Base-by-base conservation (phyloP, 2,888 invertebrate genomes). In the Tanytarsus gracilentus region DNA sequence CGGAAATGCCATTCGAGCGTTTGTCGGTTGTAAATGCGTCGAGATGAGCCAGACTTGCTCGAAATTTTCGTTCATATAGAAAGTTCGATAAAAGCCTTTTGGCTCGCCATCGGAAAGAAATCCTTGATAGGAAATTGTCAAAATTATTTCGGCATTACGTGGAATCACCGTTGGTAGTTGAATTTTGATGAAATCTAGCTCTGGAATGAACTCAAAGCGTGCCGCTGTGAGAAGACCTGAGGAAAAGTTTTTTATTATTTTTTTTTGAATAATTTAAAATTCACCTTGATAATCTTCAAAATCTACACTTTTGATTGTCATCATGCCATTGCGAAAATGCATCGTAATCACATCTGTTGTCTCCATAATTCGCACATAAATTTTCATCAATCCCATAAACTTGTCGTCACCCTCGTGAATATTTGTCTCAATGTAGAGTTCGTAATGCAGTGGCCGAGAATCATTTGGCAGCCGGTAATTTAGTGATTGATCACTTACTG, bases 401-500 rank as follows among this genome's bases (percentile, higher is more conserved):
- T 16, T 44, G 6, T 23, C 9, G n/a, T 44, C 18, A 11, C 21
- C 5, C 11, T 44, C 11, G 11, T 44, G 44, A 8, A 44, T 44
- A 18, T 44, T 3, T 6, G 21, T 44, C 18, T 11, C 11, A 21
- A 44, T 21, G 9, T 11, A 44, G 18, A 44, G 18, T 23, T 44
- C 44, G 9, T 44, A 44, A 9, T 23, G 18, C n/a, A 44, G 11
- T 21, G 44, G 44, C 8, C 18, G 8, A 8, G 44, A 18, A 9
- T 44, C 21, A 44, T 44, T 44, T 44, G 44, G 44, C 3, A 44
- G 21, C 3, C 44, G 16, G 9, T 44, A 44, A 44, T 44, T 40
- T 9, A 44, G 23, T 44, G 21, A 44, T 44, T 44, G 40, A 40
- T 44, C 44, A 44, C n/a, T n/a, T n/a, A n/a, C n/a, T n/a, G n/a